phyloP scores from a whole-genome alignment of 2,888 invertebrate species.

The Megastigmus dorsalis region DNA sequence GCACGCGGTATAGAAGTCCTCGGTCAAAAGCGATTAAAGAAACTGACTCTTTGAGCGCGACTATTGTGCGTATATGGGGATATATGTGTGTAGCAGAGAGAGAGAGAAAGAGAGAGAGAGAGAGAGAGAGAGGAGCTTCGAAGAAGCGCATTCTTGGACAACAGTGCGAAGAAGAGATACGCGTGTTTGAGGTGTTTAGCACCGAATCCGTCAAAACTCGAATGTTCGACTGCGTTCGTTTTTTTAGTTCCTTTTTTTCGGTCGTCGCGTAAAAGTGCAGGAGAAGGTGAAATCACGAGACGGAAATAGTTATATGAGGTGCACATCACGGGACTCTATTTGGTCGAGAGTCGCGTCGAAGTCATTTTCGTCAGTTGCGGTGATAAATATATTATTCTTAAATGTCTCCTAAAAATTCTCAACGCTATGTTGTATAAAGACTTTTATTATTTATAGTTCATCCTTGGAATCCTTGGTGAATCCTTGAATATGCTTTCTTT shows the following conservation, averaged over 20 bases:
- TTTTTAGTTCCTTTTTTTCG: background rate
- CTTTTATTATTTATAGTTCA: no score
- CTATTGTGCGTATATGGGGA: no score
- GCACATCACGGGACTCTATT: background rate
- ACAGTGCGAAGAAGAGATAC: conserved; percentile 31
- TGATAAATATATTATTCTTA: conserved; percentile 2
- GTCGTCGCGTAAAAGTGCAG: background rate
- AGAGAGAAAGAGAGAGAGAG: background rate
- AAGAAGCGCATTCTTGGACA: conserved; percentile 39
- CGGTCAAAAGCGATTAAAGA: no score
- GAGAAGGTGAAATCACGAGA: conserved; percentile 34
- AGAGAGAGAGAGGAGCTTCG: conserved; percentile 1
- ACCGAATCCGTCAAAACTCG: conserved; percentile 11
- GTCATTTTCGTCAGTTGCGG: background rate
- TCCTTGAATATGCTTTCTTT: no score
- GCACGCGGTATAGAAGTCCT: background rate
- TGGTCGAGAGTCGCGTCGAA: conserved; percentile 25
- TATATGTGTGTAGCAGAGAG: no score
- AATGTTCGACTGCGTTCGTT: background rate
- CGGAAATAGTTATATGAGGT: conserved; percentile 33
- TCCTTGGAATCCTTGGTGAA: no score
- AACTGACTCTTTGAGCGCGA: no score
- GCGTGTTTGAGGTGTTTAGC: background rate
- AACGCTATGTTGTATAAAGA: no score
- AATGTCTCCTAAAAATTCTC: no score